These are phyloP conservation scores for Protobothrops mucrosquamatus DNA, from an alignment of 2,113 vertebrate species.

Conservation along the genomic window DNA sequence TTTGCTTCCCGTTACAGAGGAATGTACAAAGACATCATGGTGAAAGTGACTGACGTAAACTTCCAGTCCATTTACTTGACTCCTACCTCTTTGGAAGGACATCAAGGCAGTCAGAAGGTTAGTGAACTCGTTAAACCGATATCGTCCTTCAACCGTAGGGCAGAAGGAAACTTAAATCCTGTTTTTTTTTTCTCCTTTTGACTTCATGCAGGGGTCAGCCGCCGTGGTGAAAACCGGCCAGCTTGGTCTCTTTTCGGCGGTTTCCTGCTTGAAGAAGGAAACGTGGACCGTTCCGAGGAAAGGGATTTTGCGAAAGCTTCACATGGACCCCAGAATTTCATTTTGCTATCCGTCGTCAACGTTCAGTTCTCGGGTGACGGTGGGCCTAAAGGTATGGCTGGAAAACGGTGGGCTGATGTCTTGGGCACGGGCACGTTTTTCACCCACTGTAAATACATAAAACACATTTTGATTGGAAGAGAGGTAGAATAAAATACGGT, in stretches of 20 bases:
- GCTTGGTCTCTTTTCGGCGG: slow-evolving; percentile 82
- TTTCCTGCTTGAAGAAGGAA: slow-evolving; percentile 84
- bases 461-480: background rate
- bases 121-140: slow-evolving; percentile 27
- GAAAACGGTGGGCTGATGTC: background rate
- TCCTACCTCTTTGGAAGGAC: slow-evolving; percentile 68
- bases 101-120: slow-evolving; percentile 72
- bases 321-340: slow-evolving; percentile 77
- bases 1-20: slow-evolving; percentile 73
- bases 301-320: slow-evolving; percentile 75
- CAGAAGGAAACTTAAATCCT: background rate
- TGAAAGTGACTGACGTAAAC: slow-evolving; percentile 77
- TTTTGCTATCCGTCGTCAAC: slow-evolving; percentile 78
- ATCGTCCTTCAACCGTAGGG: background rate
- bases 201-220: slow-evolving; percentile 66
- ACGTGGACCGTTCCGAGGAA: slow-evolving; percentile 75
- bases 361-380: slow-evolving; percentile 74
- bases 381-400: slow-evolving; percentile 77
- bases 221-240: slow-evolving; percentile 80
- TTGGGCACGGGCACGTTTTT: background rate
- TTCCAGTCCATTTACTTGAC: slow-evolving; percentile 68
- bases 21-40: slow-evolving; percentile 77
- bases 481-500: background rate
- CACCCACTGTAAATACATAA: background rate
- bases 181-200: slow-evolving; percentile 19